A percentile compares a stretch with the other conserved stretches of the same genome.
These are phyloP conservation scores for Zophobas morio DNA, from an alignment of 1,140 invertebrate species.

Conservation along the genomic window DNA sequence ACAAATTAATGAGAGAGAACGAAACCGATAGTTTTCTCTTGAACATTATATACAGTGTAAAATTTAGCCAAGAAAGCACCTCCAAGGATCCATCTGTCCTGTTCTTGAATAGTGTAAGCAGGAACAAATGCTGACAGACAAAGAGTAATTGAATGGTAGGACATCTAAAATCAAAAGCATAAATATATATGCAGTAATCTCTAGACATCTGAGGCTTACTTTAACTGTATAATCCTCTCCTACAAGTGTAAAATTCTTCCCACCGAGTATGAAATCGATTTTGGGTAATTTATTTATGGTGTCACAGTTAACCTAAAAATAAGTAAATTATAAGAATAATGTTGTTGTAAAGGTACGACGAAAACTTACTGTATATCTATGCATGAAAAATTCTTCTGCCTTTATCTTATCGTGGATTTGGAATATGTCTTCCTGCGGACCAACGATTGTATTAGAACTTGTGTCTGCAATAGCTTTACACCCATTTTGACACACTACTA, in stretches of 20 bases:
- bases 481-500: conserved; percentile 69
- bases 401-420: conserved; percentile 80
- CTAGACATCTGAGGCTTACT: conserved; percentile 54
- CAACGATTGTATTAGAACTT: conserved; percentile 83
- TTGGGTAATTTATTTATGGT: conserved; percentile 63
- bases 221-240: conserved; percentile 62
- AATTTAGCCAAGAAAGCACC: conserved; percentile 62
- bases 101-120: conserved; percentile 25
- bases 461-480: conserved; percentile 87
- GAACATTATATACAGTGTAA: conserved; percentile 62
- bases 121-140: conserved; percentile 61
- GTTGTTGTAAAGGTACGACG: not conserved
- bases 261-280: conserved; percentile 62
- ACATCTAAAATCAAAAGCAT: conserved; percentile 52
- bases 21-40: conserved; percentile 61
- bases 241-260: conserved; percentile 62
- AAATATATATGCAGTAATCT: not conserved
- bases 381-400: conserved; percentile 73
- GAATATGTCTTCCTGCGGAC: conserved; percentile 77
- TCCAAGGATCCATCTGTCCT: conserved; percentile 60
- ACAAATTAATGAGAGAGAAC: conserved; percentile 52
- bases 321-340: not conserved
- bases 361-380: conserved; percentile 72
- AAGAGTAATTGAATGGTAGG: conserved; percentile 46
- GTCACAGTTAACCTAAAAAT: conserved; percentile 66